A percentile compares a stretch with the other conserved stretches of the same genome.
phyloP scores from a whole-genome alignment of 2,888 invertebrate species.

The Catocala nupta region DNA sequence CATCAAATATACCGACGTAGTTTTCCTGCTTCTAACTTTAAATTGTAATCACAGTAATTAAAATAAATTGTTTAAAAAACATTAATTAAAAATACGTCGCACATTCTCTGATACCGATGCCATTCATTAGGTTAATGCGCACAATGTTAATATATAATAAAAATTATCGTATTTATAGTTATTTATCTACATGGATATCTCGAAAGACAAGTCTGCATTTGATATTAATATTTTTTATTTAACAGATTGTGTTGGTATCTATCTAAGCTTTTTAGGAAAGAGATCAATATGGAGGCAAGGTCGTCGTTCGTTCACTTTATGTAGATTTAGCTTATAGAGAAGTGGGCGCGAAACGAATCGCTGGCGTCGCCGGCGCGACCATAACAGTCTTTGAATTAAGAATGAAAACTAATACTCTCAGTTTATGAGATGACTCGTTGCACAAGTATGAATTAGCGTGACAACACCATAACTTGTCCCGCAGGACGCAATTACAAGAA shows the following conservation, averaged over 20 bases:
- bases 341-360: constrained; percentile 68
- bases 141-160: too few species aligned
- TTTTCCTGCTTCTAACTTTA: constrained; percentile 1
- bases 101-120: background rate
- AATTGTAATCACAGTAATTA: background rate
- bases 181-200: too few species aligned
- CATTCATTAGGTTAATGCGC: too few species aligned
- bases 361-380: constrained; percentile 63
- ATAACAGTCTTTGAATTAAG: constrained; percentile 60
- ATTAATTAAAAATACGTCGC: background rate
- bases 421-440: constrained; percentile 51
- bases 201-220: too few species aligned
- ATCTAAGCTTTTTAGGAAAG: constrained; percentile 31
- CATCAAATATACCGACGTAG: background rate
- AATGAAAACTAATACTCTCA: constrained; percentile 51
- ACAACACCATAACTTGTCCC: constrained; percentile 39
- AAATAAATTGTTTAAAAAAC: too few species aligned
- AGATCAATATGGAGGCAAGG: constrained; percentile 51
- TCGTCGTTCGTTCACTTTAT: constrained; percentile 58
- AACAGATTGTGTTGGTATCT: too few species aligned
- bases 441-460: constrained; percentile 46
- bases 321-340: constrained; percentile 56
- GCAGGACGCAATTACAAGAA: constrained; percentile 27
- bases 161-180: too few species aligned
- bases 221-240: too few species aligned